Evolutionary conservation across 1,140 invertebrate species (phyloP).

Genomic region (Ephestia elutella): DNA sequence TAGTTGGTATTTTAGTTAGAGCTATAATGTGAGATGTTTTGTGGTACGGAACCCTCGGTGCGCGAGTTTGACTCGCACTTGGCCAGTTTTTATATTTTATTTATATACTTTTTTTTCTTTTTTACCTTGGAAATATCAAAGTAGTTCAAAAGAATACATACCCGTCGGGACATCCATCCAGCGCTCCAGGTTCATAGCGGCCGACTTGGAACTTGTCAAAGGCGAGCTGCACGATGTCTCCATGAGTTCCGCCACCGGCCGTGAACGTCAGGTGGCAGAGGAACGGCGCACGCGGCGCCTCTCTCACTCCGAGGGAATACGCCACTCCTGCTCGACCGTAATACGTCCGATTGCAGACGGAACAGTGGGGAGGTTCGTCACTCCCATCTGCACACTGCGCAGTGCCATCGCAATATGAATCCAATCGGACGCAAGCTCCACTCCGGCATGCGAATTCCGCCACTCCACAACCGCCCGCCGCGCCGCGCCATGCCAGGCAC

Average conservation of each 20-base stretch:
- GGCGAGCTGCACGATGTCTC: slow-evolving; percentile 87
- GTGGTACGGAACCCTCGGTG: too few relatives aligned
- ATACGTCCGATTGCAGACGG: slow-evolving; percentile 90
- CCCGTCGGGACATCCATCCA: slow-evolving; percentile 85
- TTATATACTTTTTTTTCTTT: too few relatives aligned
- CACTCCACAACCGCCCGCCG: slow-evolving; percentile 78
- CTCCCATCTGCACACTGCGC: slow-evolving; percentile 88
- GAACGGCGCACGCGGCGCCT: slow-evolving; percentile 84
- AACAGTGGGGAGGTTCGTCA: slow-evolving; percentile 88
- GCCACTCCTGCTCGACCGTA: slow-evolving; percentile 90
- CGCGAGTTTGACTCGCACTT: too few relatives aligned
- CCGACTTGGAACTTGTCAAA: slow-evolving; percentile 90
- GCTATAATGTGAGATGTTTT: too few relatives aligned
- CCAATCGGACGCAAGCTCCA: slow-evolving; percentile 86
- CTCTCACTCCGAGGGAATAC: slow-evolving; percentile 83
- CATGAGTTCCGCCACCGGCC: slow-evolving; percentile 87
- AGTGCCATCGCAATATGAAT: slow-evolving; percentile 88
- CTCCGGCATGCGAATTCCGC: slow-evolving; percentile 88
- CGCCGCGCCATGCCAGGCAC: slow-evolving; percentile 37
- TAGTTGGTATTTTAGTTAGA: too few relatives aligned
- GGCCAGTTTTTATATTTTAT: too few relatives aligned
- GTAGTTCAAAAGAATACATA: background rate
- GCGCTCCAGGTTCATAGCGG: slow-evolving; percentile 79
- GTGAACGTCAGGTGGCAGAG: slow-evolving; percentile 92
- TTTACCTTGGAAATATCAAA: too few relatives aligned